Conservation (phyloP, 2,797 vertebrate genomes). For the Danionella dracula region DNA sequence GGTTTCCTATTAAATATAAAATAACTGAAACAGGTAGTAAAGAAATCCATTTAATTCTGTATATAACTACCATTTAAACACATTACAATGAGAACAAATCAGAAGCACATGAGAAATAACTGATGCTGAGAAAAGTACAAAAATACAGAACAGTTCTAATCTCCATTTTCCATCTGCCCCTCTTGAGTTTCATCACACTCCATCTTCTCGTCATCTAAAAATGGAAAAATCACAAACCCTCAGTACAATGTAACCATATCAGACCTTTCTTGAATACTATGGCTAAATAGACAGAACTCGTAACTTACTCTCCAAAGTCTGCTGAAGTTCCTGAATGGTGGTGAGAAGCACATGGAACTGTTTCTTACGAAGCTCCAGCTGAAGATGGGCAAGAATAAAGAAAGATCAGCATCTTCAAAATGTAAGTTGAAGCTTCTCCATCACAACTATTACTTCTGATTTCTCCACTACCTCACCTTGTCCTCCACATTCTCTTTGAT, state of each 20-base stretch:
- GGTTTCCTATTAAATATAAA: no score
- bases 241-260: not conserved
- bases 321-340: constrained; percentile 96
- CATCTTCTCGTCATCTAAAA: constrained; percentile 89
- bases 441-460: not conserved
- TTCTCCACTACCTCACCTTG: constrained; percentile 79
- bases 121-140: not conserved
- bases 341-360: constrained; percentile 97
- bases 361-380: constrained; percentile 95
- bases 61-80: not conserved
- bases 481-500: constrained; percentile 96
- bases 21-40: not conserved
- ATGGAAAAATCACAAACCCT: not conserved
- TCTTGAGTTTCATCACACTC: constrained; percentile 87
- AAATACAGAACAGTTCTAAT: constrained; percentile 54
- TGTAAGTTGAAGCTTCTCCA: not conserved
- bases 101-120: not conserved
- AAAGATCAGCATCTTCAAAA: not conserved
- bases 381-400: constrained; percentile 17
- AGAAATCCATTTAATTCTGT: constrained; percentile 18
- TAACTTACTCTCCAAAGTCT: constrained; percentile 95
- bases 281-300: no score
- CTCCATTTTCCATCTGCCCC: constrained; percentile 74
- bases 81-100: not conserved
- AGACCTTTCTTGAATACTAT: no score